These are phyloP conservation scores for Athalia rosae DNA, from an alignment of 2,888 invertebrate species.

Conservation along the genomic window DNA sequence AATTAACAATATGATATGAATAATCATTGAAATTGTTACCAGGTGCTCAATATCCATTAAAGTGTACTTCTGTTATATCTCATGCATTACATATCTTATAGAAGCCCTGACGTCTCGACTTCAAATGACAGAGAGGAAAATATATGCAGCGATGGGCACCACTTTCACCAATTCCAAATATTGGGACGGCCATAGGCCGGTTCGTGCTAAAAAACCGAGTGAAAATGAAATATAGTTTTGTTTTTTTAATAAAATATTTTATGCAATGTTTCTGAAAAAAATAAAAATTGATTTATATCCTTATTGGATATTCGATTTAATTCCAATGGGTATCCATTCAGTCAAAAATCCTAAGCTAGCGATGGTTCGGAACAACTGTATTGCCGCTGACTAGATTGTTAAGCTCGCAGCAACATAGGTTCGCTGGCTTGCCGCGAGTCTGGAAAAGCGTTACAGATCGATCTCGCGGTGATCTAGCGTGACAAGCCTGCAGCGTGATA, in stretches of 20 bases:
- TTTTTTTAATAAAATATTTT: neutral
- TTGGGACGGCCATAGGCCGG: constrained; percentile 11
- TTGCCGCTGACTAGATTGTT: neutral
- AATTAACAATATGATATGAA: constrained; percentile 9
- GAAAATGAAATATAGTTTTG: neutral
- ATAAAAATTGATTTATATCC: neutral
- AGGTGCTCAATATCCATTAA: constrained; percentile 7
- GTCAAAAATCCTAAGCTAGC: constrained; percentile 21
- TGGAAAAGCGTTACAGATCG: neutral
- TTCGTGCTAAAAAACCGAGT: too few species aligned
- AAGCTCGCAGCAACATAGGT: neutral
- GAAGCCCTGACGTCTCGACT: constrained; percentile 15
- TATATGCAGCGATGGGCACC: constrained; percentile 14
- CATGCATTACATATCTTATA: constrained; percentile 10
- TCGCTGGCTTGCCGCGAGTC: constrained; percentile 8
- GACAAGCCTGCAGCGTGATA: constrained; percentile 7
- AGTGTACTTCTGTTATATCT: constrained; percentile 1
- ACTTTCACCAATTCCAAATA: constrained; percentile 4
- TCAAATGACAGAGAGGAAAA: constrained; percentile 15
- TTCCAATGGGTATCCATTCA: neutral
- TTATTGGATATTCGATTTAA: constrained; percentile 13
- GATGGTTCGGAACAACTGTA: neutral
- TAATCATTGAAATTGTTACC: constrained; percentile 2
- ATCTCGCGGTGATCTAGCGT: constrained; percentile 8
- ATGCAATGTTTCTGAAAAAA: neutral